Evolutionary conservation across 2,113 vertebrate species (phyloP).

Genomic region (Lampris megalopsis): DNA sequence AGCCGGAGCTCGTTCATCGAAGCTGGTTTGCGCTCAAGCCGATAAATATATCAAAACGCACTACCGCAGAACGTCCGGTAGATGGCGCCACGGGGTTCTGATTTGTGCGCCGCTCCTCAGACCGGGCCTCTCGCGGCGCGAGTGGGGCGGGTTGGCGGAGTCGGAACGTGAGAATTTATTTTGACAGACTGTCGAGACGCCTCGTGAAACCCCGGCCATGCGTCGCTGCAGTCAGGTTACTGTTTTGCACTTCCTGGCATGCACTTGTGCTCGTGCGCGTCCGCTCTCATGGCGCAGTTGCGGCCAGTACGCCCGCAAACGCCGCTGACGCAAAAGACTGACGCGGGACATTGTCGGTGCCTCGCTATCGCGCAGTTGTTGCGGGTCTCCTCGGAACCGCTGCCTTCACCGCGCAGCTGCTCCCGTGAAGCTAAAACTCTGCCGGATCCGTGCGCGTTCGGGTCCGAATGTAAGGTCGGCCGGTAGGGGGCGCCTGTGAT

Average conservation of each 20-base stretch:
- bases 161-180: not conserved
- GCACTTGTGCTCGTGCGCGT: too few species aligned
- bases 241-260: not conserved
- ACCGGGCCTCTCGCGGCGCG: not conserved
- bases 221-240: constrained; percentile 20
- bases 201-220: constrained; percentile 8
- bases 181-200: not conserved
- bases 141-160: not conserved
- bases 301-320: too few species aligned
- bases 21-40: too few species aligned
- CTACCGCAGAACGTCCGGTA: constrained; percentile 5
- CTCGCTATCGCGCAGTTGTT: constrained; percentile 14
- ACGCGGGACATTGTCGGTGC: too few species aligned
- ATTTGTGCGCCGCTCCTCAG: not conserved
- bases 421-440: not conserved
- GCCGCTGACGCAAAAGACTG: too few species aligned
- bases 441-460: too few species aligned
- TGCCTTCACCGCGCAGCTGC: constrained; percentile 36
- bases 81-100: constrained; percentile 36
- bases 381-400: constrained; percentile 51
- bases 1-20: too few species aligned
- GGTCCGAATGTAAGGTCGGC: too few species aligned
- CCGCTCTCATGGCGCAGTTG: too few species aligned
- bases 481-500: too few species aligned
- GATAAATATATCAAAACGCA: not conserved